phyloP scores from a whole-genome alignment of 2,797 vertebrate genomes.

The Chrysocyon brachyurus region DNA sequence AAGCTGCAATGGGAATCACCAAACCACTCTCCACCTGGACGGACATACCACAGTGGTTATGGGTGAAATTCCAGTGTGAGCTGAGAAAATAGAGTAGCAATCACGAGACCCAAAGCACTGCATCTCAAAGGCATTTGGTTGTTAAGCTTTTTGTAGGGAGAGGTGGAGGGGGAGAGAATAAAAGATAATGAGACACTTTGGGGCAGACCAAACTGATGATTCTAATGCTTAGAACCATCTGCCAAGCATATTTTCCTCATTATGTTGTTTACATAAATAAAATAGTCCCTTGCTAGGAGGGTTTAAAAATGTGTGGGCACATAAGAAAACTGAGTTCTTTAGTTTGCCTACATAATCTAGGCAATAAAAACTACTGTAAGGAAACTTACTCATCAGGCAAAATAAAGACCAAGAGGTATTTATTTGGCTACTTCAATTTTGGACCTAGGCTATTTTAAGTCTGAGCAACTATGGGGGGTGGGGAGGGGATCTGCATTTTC shows the following conservation, averaged over 20 bases:
- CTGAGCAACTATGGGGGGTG: neutral
- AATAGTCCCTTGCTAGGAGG: conserved; percentile 85
- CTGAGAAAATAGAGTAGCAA: conserved; percentile 76
- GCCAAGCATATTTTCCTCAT: conserved; percentile 80
- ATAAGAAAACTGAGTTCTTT: conserved; percentile 80
- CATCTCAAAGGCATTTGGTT: conserved; percentile 71
- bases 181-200: conserved; percentile 79
- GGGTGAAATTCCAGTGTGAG: conserved; percentile 75
- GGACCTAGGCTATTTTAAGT: conserved; percentile 51
- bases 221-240: conserved; percentile 71
- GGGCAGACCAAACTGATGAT: conserved; percentile 79
- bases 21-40: conserved; percentile 75
- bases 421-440: conserved; percentile 53
- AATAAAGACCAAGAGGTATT: conserved; percentile 65
- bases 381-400: conserved; percentile 68
- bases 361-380: conserved; percentile 78
- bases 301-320: conserved; percentile 83
- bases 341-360: conserved; percentile 81
- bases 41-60: conserved; percentile 77
- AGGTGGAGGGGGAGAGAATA: conserved; percentile 73
- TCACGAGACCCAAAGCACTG: conserved; percentile 65
- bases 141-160: conserved; percentile 78
- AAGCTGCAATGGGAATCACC: conserved; percentile 80
- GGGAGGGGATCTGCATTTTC: neutral
- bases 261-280: conserved; percentile 87